Evolutionary conservation across 23 tunicate species (phyloP).

Genomic region (Corella eumyota): DNA sequence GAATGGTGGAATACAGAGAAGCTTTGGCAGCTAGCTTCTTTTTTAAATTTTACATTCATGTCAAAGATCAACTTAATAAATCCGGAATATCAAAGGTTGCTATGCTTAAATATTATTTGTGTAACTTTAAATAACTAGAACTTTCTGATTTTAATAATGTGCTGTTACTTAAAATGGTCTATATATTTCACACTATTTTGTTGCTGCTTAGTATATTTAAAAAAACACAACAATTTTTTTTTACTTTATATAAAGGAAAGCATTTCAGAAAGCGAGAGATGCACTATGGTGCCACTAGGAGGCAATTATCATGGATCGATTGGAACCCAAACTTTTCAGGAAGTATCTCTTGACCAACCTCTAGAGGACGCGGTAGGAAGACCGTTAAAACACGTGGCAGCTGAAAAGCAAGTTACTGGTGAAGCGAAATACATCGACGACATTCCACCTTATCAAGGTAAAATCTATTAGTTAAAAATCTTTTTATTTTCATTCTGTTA

Average conservation of each 20-base stretch:
- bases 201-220: too few species aligned
- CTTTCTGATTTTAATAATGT: too few species aligned
- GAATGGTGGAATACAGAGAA: conserved; percentile 88
- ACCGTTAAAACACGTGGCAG: conserved; percentile 37
- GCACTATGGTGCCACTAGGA: conserved; percentile 12
- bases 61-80: conserved; percentile 12
- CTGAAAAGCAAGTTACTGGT: conserved; percentile 68
- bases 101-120: too few species aligned
- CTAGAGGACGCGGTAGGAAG: conserved; percentile 63
- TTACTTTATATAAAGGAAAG: too few species aligned
- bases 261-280: too few species aligned
- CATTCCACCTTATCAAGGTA: conserved; percentile 48
- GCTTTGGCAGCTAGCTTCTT: conserved; percentile 88
- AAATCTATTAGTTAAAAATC: too few species aligned
- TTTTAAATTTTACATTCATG: conserved; percentile 70
- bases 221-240: too few species aligned
- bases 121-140: too few species aligned
- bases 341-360: conserved; percentile 54
- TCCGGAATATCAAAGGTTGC: too few species aligned
- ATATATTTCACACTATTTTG: too few species aligned
- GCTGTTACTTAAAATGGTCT: too few species aligned
- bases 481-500: too few species aligned
- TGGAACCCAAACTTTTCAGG: conserved; percentile 58
- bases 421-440: conserved; percentile 90
- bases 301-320: conserved; percentile 13